These are phyloP conservation scores for Ashinkailepas kermadecensis DNA, from an alignment of 2,888 invertebrate species.

Conservation along the genomic window DNA sequence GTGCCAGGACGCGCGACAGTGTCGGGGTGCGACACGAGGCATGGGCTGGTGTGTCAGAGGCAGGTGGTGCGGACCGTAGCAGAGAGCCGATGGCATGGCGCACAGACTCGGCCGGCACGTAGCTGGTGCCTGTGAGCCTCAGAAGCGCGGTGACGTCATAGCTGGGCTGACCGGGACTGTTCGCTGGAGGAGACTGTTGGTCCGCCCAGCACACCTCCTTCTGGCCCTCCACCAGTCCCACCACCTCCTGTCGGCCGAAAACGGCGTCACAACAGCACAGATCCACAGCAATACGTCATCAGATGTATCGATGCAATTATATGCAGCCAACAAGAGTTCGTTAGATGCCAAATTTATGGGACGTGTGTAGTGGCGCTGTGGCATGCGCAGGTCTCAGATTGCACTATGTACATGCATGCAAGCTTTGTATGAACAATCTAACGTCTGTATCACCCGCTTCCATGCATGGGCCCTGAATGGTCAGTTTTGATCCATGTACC, in stretches of 20 bases:
- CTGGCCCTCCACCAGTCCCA: slow-evolving; percentile 5
- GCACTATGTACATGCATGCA: no score
- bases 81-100: background rate
- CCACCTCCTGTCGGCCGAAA: background rate
- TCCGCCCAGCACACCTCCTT: slow-evolving; percentile 21
- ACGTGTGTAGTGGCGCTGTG: no score
- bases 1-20: background rate
- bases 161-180: slow-evolving; percentile 21
- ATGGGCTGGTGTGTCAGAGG: background rate
- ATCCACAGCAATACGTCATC: no score
- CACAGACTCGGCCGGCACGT: background rate
- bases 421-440: no score
- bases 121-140: background rate
- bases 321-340: no score
- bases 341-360: no score
- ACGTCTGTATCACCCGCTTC: no score
- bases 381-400: no score
- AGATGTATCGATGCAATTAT: no score
- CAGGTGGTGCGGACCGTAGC: background rate
- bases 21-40: background rate
- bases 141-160: slow-evolving; percentile 12
- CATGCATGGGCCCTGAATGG: no score
- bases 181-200: background rate
- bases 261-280: background rate
- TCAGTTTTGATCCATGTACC: no score